Evolutionary conservation across 2,113 vertebrate species (phyloP), one percentile per base, ranked within the genome.

Genomic region (Cyrtonyx montezumae): DNA sequence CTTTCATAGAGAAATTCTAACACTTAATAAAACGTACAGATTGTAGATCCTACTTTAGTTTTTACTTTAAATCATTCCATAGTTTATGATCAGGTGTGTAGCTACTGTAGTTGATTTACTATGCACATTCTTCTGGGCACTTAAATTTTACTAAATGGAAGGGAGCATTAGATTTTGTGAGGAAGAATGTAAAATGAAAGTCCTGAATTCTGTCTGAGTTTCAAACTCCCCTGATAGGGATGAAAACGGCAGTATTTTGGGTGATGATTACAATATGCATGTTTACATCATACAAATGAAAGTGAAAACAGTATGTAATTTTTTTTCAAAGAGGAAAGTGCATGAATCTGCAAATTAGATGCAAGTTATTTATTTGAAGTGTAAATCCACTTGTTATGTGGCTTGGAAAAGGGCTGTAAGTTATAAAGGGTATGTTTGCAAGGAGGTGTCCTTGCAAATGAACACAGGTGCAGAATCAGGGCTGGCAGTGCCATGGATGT

Each of bases 191-290:
- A 70, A 82, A 93, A 59, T 9, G 78, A 26, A 43, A 56, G 30
- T 63, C 42, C 46, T 59, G n/a, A 79, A 58, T 91, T 85, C 70
- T 69, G 46, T 21, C 42, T 80, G 68, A 61, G 40, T 85, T 79
- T 87, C 48, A 26, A 86, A 73, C 26, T 73, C 17, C 37, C 67
- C 53, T 67, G 26, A 14, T 59, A 82, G 25, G 17, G 34, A 69
- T 66, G 37, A 73, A 90, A 93, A 77, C 20, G 67, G 71, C 90
- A 89, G 63, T 84, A 74, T 55, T 92, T 85, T 79, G 92, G 30
- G 9, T 80, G 25, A 15, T 2, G 0, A 14, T 70, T 82, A 30
- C 36, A 58, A 5, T 69, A 25, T 46, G 8, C 30, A 0, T 58
- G 30, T 69, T 95, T 32, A 30, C 34, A n/a, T 76, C 42, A 45